Percentiles rank a stretch among this genome's conserved stretches.
These are phyloP conservation scores for Mus caroli DNA, from an alignment of 2,797 vertebrate genomes.

Conservation along the genomic window DNA sequence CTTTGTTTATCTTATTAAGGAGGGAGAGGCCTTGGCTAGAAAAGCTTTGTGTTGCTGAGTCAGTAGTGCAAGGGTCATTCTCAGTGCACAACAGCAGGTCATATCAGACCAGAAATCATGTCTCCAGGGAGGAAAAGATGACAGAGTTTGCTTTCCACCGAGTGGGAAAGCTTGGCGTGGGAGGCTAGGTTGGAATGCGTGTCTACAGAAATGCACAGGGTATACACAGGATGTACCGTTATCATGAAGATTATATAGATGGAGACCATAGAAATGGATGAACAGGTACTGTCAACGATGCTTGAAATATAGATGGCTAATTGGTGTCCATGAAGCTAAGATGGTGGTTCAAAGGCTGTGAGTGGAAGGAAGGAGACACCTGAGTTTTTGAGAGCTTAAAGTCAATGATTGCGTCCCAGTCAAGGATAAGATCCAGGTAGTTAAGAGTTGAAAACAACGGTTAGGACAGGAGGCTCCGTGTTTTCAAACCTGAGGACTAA, in stretches of 20 bases:
- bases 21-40: background rate
- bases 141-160: background rate
- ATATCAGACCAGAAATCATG: background rate
- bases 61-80: background rate
- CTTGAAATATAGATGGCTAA: background rate
- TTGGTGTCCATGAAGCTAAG: background rate
- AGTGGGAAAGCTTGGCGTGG: background rate
- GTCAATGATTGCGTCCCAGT: background rate
- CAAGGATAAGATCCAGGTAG: background rate
- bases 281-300: background rate
- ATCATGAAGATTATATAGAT: background rate
- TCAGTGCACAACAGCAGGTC: background rate
- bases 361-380: background rate
- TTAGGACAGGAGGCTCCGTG: background rate
- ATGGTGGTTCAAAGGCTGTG: background rate
- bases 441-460: background rate
- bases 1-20: background rate
- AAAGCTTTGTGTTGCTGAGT: background rate
- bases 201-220: background rate
- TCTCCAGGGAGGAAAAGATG: background rate
- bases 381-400: background rate
- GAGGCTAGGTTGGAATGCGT: background rate
- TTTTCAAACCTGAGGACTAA: background rate
- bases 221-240: background rate
- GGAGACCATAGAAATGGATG: background rate